A percentile compares a stretch with the other conserved stretches of the same genome.
Conservation (phyloP, 2,888 invertebrate genomes). For the Troilus luridus region DNA sequence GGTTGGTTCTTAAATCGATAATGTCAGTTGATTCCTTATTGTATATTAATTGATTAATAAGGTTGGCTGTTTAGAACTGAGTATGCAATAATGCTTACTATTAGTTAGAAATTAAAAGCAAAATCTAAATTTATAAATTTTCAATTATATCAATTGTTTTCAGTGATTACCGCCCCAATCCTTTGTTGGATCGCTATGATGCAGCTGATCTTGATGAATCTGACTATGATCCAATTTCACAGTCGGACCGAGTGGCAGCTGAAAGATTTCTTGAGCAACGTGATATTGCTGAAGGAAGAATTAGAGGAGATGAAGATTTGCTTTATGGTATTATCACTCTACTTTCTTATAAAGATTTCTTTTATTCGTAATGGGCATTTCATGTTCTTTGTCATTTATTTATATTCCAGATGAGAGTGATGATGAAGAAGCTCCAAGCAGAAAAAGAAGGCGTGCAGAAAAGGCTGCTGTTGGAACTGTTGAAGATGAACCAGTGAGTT, state of each 20-base stretch:
- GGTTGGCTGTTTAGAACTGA: no score
- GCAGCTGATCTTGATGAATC: constrained; percentile 80
- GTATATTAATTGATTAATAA: no score
- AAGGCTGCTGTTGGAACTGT: constrained; percentile 86
- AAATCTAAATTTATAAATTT: background rate
- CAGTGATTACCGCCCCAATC: constrained; percentile 97
- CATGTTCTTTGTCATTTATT: background rate
- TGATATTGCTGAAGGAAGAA: constrained; percentile 82
- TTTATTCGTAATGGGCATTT: background rate
- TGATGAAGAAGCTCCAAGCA: constrained; percentile 77
- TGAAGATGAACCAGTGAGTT: constrained; percentile 78
- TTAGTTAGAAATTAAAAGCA: background rate
- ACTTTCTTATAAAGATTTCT: background rate
- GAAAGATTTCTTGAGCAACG: constrained; percentile 89
- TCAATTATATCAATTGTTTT: constrained; percentile 61
- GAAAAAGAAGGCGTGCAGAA: constrained; percentile 83
- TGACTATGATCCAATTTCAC: constrained; percentile 89
- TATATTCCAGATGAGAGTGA: constrained; percentile 79
- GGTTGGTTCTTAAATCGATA: no score
- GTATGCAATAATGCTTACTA: no score
- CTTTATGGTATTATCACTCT: constrained; percentile 79
- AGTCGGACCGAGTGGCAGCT: constrained; percentile 89
- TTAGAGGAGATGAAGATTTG: constrained; percentile 86
- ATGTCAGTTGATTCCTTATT: no score
- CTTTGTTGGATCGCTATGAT: constrained; percentile 95